Base-by-base conservation (phyloP, 1,140 invertebrate genomes). In the Spodoptera frugiperda region DNA sequence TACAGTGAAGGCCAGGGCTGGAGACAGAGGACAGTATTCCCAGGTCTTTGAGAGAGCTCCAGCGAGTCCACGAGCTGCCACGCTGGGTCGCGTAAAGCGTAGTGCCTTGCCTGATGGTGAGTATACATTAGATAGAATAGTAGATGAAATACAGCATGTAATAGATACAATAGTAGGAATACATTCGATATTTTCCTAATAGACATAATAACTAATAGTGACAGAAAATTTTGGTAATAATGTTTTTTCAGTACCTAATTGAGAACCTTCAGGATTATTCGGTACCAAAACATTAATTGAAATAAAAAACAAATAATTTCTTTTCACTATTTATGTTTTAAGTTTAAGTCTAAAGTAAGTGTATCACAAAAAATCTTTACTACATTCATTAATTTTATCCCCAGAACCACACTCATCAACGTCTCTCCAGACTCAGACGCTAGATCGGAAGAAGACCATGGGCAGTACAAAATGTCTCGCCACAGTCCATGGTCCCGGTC, bases 1-100 rank as follows among this genome's bases (percentile, higher is more conserved):
- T 0, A 93, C 87, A 6, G 92, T 91, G 6, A 88, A 85, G 57
- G 89, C 89, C 0, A 88, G 83, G 61, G 92, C 90, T 67, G 91
- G 90, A 14, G 90, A 93, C 71, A 81, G 87, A 30, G 93, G 92
- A 15, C 91, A 94, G 73, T 94, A 93, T 63, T 92, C 91, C 10
- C 93, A 94, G 86, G 94, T 94, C 6, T 94, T 94, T 77, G 92
- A 94, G 74, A 84, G 89, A 77, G 90, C 86, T 2, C 93, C 92
- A 3, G 17, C 87, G 6, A 92, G 92, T 78, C 93, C 92, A 3
- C 80, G 89, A 61, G 86, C 93, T 5, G 93, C 92, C 0, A 91
- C 93, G 0, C 81, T 94, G n/a, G 89, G 89, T n/a, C 79, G 92
- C 6, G 80, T 91, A n/a, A 93, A 91, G 78, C 90, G 87, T 59